These are phyloP conservation scores for Sarcoramphus papa DNA, from an alignment of 2,797 vertebrate genomes.

Conservation along the genomic window DNA sequence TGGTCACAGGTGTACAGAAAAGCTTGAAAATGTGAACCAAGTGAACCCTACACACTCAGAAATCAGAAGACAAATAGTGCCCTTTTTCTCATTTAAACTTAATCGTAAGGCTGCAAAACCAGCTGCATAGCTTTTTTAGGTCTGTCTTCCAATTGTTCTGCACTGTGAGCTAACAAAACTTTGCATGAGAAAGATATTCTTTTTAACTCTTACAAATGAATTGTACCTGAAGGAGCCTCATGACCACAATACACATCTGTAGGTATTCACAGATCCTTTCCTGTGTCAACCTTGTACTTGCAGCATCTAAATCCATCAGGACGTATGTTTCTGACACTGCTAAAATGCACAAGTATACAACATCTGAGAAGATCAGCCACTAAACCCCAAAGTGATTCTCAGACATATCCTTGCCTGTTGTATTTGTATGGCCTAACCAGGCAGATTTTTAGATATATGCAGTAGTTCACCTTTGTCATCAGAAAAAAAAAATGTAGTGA, in stretches of 20 bases:
- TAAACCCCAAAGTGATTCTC: background rate
- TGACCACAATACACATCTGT: background rate
- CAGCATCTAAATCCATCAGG: background rate
- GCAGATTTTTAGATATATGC: background rate
- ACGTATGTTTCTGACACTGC: background rate
- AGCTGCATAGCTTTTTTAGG: background rate
- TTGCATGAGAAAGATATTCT: background rate
- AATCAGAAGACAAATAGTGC: background rate
- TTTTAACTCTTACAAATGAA: background rate
- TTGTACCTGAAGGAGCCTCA: background rate
- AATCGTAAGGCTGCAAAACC: background rate
- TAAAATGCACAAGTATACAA: background rate
- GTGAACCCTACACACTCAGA: background rate
- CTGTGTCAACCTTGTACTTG: background rate
- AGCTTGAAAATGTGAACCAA: background rate
- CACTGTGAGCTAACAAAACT: background rate
- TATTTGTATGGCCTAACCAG: background rate
- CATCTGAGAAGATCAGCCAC: background rate
- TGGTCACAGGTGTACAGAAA: background rate
- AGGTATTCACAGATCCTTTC: background rate
- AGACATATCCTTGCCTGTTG: background rate
- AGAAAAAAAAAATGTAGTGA: background rate
- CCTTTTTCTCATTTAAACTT: background rate
- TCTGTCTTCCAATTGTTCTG: background rate
- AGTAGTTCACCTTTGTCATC: background rate